These are phyloP conservation scores for Chroicocephalus ridibundus DNA, from an alignment of 2,113 vertebrate genomes.

Conservation along the genomic window DNA sequence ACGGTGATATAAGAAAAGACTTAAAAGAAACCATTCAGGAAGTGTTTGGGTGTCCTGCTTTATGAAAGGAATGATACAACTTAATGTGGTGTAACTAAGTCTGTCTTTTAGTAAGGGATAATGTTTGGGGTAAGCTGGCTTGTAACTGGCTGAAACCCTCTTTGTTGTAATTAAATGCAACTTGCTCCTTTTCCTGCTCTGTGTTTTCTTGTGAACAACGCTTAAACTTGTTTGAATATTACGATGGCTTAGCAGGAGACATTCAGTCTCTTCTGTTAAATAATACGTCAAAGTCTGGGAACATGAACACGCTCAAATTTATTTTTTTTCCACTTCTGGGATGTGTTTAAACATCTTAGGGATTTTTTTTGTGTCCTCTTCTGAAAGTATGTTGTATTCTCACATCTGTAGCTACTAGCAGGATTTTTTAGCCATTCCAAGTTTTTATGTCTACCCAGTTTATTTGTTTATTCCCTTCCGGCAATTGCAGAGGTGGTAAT, in stretches of 20 bases:
- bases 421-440: not conserved
- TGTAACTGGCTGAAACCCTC: slow-evolving; percentile 31
- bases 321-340: not conserved
- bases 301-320: not conserved
- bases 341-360: not conserved
- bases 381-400: not conserved
- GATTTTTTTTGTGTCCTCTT: not conserved
- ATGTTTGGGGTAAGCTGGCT: not conserved
- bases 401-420: not conserved
- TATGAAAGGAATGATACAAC: not conserved
- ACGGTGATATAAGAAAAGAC: not conserved
- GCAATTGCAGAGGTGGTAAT: not conserved
- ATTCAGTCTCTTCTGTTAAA: not conserved
- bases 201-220: slow-evolving; percentile 35
- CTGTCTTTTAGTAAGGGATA: not conserved
- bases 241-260: not conserved
- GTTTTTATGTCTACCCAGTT: not conserved
- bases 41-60: not conserved
- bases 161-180: slow-evolving; percentile 52
- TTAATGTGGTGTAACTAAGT: not conserved
- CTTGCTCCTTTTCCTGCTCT: slow-evolving; percentile 40
- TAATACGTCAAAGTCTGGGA: not conserved
- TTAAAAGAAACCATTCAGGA: not conserved
- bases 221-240: not conserved
- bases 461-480: not conserved